Conservation (phyloP, 2,888 invertebrate species). For the Ecdyonurus torrentis region DNA sequence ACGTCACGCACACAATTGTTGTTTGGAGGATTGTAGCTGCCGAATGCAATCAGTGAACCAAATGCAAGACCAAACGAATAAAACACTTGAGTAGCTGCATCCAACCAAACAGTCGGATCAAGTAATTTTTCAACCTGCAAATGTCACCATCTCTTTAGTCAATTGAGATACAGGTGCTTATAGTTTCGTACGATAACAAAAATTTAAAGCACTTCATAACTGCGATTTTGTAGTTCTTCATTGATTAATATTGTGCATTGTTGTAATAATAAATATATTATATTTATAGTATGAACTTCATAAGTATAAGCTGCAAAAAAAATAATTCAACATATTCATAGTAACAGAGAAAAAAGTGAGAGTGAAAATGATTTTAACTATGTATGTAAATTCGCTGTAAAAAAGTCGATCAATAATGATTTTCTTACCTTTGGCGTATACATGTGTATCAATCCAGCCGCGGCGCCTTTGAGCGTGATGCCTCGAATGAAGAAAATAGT, state of each 20-base stretch:
- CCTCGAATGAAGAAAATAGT: conserved; percentile 89
- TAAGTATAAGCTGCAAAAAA: no score
- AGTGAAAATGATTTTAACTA: no score
- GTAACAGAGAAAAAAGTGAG: no score
- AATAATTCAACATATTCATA: no score
- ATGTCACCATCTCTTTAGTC: no score
- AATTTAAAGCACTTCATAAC: no score
- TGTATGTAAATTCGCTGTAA: no score
- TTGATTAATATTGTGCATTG: conserved; percentile 7
- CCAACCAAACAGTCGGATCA: conserved; percentile 85
- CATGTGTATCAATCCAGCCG: conserved; percentile 77
- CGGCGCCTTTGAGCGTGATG: conserved; percentile 71
- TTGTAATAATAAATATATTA: no score
- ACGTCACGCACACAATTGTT: conserved; percentile 92
- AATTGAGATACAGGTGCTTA: no score
- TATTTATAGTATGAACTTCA: no score
- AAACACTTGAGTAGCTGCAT: conserved; percentile 93
- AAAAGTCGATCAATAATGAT: not conserved
- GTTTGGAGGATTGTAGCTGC: conserved; percentile 86
- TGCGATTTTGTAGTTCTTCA: no score
- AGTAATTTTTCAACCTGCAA: conserved; percentile 63
- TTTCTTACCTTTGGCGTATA: conserved; percentile 69
- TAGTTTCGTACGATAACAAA: no score
- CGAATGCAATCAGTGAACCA: conserved; percentile 88
- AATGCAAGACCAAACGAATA: conserved; percentile 91